These are phyloP conservation scores for Ceratina australensis DNA, from an alignment of 1,140 invertebrate species.

Conservation along the genomic window DNA sequence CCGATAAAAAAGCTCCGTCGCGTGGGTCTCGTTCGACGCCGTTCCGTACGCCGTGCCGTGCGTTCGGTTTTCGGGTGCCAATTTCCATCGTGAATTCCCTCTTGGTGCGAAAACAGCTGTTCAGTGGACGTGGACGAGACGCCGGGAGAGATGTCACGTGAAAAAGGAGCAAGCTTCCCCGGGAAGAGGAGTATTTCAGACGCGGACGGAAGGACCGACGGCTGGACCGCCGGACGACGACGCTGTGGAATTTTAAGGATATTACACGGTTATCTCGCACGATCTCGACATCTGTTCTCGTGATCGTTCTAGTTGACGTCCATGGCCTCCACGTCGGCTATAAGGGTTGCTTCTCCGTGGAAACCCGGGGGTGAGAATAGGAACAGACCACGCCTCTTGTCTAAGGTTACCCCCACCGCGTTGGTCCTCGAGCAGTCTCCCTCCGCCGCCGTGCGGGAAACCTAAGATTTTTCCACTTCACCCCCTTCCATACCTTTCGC, in stretches of 20 bases:
- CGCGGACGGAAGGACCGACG: background rate
- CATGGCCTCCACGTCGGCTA: conserved; percentile 58
- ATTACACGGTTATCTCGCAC: conserved; percentile 48
- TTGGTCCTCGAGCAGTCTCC: conserved; percentile 54
- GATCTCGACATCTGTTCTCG: conserved; percentile 49
- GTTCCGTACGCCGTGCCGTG: conserved; percentile 10
- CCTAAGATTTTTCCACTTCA: conserved; percentile 77
- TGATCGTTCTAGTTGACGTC: conserved; percentile 60
- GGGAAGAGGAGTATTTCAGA: background rate
- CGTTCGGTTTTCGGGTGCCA: conserved; percentile 10
- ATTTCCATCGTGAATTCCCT: conserved; percentile 33
- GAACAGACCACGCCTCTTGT: conserved; percentile 78
- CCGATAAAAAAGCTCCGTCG: conserved; percentile 73
- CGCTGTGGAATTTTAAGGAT: conserved; percentile 46
- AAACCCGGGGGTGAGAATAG: conserved; percentile 63
- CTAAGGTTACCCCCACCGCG: conserved; percentile 76
- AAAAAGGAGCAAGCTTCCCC: background rate
- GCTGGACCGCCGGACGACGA: too few species aligned
- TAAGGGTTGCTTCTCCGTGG: conserved; percentile 66
- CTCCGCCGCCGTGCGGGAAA: conserved; percentile 56
- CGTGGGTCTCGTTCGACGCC: conserved; percentile 56
- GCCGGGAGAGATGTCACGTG: background rate
- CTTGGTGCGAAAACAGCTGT: conserved; percentile 24
- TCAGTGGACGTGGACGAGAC: conserved; percentile 8
- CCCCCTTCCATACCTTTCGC: conserved; percentile 56